Percentiles rank a stretch among this genome's conserved stretches.
These are phyloP conservation scores for Aethina tumida DNA, from an alignment of 1,140 invertebrate species.

Conservation along the genomic window DNA sequence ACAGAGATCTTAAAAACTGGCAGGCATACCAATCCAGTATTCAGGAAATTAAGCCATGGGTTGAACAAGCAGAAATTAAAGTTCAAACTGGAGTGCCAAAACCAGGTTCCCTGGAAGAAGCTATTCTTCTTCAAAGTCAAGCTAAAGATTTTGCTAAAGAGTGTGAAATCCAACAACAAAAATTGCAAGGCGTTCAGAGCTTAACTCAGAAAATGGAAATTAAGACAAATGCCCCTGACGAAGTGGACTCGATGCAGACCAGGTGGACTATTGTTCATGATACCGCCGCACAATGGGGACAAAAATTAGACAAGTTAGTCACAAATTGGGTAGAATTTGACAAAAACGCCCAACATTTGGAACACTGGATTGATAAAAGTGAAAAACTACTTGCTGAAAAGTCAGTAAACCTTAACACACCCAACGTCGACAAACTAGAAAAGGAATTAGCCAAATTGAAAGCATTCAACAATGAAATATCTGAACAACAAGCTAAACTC, in stretches of 20 bases:
- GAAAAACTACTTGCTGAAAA: constrained; percentile 48
- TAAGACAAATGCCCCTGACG: constrained; percentile 63
- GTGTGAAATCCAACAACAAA: constrained; percentile 64
- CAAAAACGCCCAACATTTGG: constrained; percentile 56
- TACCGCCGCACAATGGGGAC: constrained; percentile 58
- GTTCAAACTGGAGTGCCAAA: constrained; percentile 60
- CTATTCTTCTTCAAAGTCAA: constrained; percentile 59
- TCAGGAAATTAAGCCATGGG: constrained; percentile 75
- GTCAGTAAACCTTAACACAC: constrained; percentile 49
- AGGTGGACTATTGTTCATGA: constrained; percentile 69
- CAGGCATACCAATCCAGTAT: constrained; percentile 71
- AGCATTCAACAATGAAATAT: constrained; percentile 70
- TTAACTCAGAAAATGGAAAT: constrained; percentile 63
- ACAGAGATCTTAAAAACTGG: constrained; percentile 72
- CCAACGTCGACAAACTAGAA: constrained; percentile 61
- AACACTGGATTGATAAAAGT: constrained; percentile 59
- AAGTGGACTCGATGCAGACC: constrained; percentile 71
- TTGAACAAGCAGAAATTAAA: constrained; percentile 75
- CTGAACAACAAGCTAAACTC: constrained; percentile 69
- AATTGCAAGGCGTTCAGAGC: constrained; percentile 58
- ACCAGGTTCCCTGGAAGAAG: constrained; percentile 68
- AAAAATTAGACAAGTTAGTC: constrained; percentile 69
- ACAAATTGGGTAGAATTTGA: constrained; percentile 73
- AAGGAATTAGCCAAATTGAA: constrained; percentile 60
- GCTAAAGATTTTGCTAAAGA: constrained; percentile 60